Base-by-base conservation (phyloP, 1,140 invertebrate genomes). In the Metopolophium dirhodum region DNA sequence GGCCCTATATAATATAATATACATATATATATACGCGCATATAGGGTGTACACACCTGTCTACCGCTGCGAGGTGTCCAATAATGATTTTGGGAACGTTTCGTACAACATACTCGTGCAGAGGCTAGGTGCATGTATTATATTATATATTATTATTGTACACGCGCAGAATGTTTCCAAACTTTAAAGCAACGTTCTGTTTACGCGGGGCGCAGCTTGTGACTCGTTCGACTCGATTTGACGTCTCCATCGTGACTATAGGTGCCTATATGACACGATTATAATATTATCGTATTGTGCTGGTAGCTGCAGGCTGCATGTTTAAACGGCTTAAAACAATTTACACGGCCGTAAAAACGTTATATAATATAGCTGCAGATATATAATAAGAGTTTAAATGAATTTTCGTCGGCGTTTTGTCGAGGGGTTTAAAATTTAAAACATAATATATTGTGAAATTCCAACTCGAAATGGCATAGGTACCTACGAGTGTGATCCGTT, bases 231-330 rank as follows among this genome's bases (percentile, higher is more conserved):
- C 61, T n/a, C 61, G 61, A 68, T 68, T 68, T 4, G 30, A 14
- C 30, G 11, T 68, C 11, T 68, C n/a, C n/a, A 2, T n/a, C 61
- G 14, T 20, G 30, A 14, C 14, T 6, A 22, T 14, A 68, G 14
- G 0, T 61, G 26, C 57, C 30, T n/a, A n/a, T 18, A 68, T 18
- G 7, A 68, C 4, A 68, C 18, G 3, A n/a, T n/a, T n/a, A n/a
- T 68, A n/a, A 7, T n/a, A 68, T n/a, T 0, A n/a, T n/a, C 0
- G 4, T 1, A 18, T 1, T 14, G 14, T n/a, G 6, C 18, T 68
- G 0, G 61, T 68, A 18, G 14, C 61, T 68, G 41, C 41, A 41
- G n/a, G 14, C 18, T 18, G 30, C 30, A 18, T 4, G 14, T 68
- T n/a, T n/a, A 6, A n/a, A n/a, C 30, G 30, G 61, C 6, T 68